Conservation (phyloP, 35 echinoderm and acorn worm species). For the Chiridota heheva region DNA sequence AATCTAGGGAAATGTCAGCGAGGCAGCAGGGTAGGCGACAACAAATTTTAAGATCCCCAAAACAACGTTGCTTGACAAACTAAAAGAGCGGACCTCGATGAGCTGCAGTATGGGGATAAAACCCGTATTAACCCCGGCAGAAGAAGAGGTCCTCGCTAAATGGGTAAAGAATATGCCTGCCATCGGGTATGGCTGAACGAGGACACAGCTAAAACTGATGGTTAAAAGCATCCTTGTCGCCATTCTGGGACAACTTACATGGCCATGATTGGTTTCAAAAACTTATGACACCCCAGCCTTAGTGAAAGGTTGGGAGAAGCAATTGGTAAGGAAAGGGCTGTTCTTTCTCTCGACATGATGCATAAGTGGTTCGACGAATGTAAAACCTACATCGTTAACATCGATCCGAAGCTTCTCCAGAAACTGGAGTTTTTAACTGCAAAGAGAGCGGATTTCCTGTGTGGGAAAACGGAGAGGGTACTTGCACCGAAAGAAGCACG, state of each 20-base stretch:
- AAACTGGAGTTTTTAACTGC: constrained; percentile 48
- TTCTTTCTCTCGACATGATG: constrained; percentile 19
- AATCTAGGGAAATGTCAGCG: no score
- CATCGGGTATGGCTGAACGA: constrained; percentile 43
- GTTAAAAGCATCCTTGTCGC: constrained; percentile 52
- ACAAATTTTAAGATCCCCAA: constrained; percentile 10
- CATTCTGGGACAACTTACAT: constrained; percentile 34
- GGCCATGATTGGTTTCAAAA: constrained; percentile 46
- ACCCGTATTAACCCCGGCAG: constrained; percentile 12
- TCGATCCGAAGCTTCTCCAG: no score
- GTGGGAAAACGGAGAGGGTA: constrained; percentile 33
- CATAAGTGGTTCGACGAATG: constrained; percentile 37
- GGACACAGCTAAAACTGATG: constrained; percentile 34
- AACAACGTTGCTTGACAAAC: constrained; percentile 35
- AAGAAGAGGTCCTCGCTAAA: constrained; percentile 28
- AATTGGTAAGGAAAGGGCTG: constrained; percentile 35
- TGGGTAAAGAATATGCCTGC: constrained; percentile 55
- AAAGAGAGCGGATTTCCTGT: constrained; percentile 52
- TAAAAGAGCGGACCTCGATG: not conserved
- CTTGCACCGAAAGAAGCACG: constrained; percentile 27
- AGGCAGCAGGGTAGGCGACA: no score
- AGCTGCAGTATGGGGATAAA: constrained; percentile 18
- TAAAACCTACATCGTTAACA: constrained; percentile 29
- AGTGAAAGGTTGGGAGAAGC: constrained; percentile 37
- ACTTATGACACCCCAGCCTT: constrained; percentile 56